These are phyloP conservation scores for Muscidifurax raptorellus DNA, from an alignment of 1,140 invertebrate species.

Conservation along the genomic window DNA sequence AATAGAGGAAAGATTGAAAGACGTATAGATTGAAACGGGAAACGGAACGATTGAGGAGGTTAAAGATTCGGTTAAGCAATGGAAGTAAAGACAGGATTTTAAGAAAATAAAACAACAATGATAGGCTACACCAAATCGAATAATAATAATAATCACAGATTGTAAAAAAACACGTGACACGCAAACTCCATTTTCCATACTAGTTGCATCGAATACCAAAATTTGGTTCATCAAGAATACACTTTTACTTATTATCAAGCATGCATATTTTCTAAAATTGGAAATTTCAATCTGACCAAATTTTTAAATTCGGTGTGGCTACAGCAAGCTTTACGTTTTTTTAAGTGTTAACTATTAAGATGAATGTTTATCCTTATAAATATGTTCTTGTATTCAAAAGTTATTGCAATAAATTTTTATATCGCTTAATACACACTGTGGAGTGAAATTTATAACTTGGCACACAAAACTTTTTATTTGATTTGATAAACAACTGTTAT, in stretches of 20 bases:
- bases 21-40: slow-evolving; percentile 43
- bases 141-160: slow-evolving; percentile 54
- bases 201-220: slow-evolving; percentile 44
- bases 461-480: background rate
- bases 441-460: background rate
- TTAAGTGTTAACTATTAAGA: background rate
- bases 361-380: background rate
- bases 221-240: slow-evolving; percentile 41
- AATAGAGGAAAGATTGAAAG: slow-evolving; percentile 38
- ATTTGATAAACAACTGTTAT: background rate
- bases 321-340: slow-evolving; percentile 22
- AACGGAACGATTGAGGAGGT: slow-evolving; percentile 10
- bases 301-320: slow-evolving; percentile 49
- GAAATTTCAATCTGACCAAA: slow-evolving; percentile 13
- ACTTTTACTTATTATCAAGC: background rate
- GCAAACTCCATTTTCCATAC: slow-evolving; percentile 34
- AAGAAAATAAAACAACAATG: slow-evolving; percentile 41
- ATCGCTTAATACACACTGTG: background rate
- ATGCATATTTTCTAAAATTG: background rate
- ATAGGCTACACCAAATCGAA: slow-evolving; percentile 50
- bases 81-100: slow-evolving; percentile 46
- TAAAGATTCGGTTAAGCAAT: slow-evolving; percentile 43
- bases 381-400: background rate
- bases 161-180: slow-evolving; percentile 46
- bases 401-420: background rate